Conservation (phyloP, 2,888 invertebrate species). For the Brassicogethes aeneus region DNA sequence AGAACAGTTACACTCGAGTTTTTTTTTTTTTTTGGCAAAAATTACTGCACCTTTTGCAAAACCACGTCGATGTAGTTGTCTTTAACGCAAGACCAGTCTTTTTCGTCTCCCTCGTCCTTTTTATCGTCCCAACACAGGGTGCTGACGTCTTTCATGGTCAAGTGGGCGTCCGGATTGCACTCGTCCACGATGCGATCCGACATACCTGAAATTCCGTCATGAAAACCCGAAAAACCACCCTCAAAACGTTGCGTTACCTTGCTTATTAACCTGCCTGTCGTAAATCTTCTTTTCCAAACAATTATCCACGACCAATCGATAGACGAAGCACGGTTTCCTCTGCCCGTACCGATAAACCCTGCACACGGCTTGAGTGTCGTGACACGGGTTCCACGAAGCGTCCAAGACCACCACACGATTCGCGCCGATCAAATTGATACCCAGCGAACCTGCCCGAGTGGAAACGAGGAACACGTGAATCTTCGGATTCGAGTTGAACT, state of each 20-base stretch:
- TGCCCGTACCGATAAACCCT: constrained; percentile 94
- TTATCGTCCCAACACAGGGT: constrained; percentile 87
- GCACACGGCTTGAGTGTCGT: constrained; percentile 96
- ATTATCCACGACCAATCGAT: constrained; percentile 93
- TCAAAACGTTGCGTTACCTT: constrained; percentile 48
- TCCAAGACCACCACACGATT: constrained; percentile 96
- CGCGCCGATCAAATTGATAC: constrained; percentile 95
- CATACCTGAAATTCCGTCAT: constrained; percentile 47
- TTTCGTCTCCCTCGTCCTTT: constrained; percentile 71
- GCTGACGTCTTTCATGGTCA: constrained; percentile 82
- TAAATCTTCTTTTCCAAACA: constrained; percentile 97
- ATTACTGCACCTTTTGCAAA: constrained; percentile 54
- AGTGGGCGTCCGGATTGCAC: constrained; percentile 90
- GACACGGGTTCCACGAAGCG: constrained; percentile 99
- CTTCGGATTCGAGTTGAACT: constrained; percentile 84
- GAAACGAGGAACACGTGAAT: constrained; percentile 91
- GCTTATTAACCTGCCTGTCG: constrained; percentile 95
- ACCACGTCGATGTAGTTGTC: constrained; percentile 75
- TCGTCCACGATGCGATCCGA: constrained; percentile 97
- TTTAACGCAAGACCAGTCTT: constrained; percentile 62
- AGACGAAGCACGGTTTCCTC: constrained; percentile 88
- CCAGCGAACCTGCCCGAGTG: constrained; percentile 91
- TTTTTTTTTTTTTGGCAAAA: neutral
- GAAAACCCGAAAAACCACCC: neutral
- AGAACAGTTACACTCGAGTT: neutral